Conservation (phyloP, 2,113 vertebrate genomes). For the Lates calcarifer region DNA sequence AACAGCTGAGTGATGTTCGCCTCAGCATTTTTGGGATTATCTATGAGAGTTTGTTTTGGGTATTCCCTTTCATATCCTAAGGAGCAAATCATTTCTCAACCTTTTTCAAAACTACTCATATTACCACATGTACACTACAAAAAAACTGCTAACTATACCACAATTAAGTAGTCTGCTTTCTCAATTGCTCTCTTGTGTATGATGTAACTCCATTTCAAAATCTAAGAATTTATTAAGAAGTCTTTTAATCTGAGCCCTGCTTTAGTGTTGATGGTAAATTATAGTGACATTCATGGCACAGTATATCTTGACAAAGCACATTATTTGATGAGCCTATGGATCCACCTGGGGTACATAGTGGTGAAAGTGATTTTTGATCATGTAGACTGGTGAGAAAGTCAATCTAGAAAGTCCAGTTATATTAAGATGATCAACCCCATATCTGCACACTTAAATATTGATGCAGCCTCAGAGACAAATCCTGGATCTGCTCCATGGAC, state of each 20-base stretch:
- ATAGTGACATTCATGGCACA: constrained; percentile 33
- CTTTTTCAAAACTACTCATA: not conserved
- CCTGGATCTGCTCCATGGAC: constrained; percentile 16
- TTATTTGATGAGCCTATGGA: constrained; percentile 47
- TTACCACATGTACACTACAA: not conserved
- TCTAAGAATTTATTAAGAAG: not conserved
- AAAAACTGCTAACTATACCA: not conserved
- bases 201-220: constrained; percentile 14
- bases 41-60: not conserved
- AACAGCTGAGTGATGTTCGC: not conserved
- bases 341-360: constrained; percentile 7
- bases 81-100: not conserved
- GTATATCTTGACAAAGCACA: constrained; percentile 32
- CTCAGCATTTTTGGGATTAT: not conserved
- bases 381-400: constrained; percentile 41
- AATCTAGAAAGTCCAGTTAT: constrained; percentile 18
- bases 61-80: not conserved
- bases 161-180: not conserved
- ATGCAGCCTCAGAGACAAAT: constrained; percentile 17
- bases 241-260: constrained; percentile 3
- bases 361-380: constrained; percentile 58
- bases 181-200: not conserved
- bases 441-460: not conserved
- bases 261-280: constrained; percentile 28
- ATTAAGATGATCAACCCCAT: constrained; percentile 37